A percentile compares a stretch with the other conserved stretches of the same genome.
phyloP scores from a whole-genome alignment of 2,113 vertebrate species.

The Furnarius figulus region DNA sequence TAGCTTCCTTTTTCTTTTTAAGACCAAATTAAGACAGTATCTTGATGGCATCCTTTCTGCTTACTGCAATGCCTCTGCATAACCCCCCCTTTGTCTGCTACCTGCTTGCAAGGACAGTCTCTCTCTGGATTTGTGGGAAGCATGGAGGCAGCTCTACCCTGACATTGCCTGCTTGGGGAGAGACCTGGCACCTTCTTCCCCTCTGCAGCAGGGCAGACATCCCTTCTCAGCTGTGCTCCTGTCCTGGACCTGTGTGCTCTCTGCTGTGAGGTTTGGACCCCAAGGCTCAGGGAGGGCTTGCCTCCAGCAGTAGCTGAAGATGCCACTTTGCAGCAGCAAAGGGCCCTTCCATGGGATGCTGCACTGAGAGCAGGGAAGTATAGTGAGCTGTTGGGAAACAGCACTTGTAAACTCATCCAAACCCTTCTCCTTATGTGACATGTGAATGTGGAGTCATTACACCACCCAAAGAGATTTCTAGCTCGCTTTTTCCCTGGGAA shows the following conservation, averaged over 20 bases:
- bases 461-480: not conserved
- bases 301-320: not conserved
- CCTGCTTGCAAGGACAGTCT: not conserved
- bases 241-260: not conserved
- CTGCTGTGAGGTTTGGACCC: not conserved
- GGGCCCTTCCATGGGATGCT: not conserved
- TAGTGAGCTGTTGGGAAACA: not conserved
- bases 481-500: not conserved
- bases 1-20: not conserved
- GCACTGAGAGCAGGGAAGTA: not conserved
- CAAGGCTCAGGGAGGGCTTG: not conserved
- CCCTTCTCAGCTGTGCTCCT: not conserved
- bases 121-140: not conserved
- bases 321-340: not conserved
- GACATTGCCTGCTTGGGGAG: not conserved
- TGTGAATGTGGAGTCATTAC: not conserved
- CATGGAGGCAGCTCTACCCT: not conserved
- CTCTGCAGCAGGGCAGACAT: fast-evolving
- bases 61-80: not conserved
- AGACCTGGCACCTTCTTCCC: not conserved
- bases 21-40: not conserved
- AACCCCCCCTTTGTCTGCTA: not conserved
- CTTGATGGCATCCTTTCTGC: not conserved
- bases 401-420: not conserved
- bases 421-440: not conserved